Evolutionary conservation across 2,797 vertebrate species (phyloP).

Genomic region (Neosalanx taihuensis): DNA sequence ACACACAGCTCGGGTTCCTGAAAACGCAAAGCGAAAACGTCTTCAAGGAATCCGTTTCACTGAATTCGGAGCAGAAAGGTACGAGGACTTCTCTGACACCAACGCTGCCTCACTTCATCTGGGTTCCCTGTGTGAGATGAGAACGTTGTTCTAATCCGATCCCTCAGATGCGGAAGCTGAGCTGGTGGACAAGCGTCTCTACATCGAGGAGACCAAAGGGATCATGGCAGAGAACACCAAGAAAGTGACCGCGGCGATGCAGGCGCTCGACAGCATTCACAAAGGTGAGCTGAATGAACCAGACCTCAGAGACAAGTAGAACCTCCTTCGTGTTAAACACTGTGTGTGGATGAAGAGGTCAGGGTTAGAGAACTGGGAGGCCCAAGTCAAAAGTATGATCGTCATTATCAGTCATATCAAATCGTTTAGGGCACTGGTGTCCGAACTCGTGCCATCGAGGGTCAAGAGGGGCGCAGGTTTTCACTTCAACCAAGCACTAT

Average conservation of each 20-base stretch:
- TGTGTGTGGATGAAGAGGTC: too few relatives aligned
- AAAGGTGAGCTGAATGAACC: constrained; percentile 66
- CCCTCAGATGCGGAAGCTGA: constrained; percentile 65
- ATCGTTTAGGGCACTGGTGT: too few relatives aligned
- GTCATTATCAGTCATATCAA: not conserved
- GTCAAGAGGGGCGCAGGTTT: too few relatives aligned
- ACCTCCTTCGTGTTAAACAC: too few relatives aligned
- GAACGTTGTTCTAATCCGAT: constrained; percentile 8
- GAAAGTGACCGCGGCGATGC: constrained; percentile 69
- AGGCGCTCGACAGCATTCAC: constrained; percentile 73
- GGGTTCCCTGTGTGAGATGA: not conserved
- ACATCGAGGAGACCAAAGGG: constrained; percentile 78
- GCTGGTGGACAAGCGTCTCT: constrained; percentile 73
- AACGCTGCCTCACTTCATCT: too few relatives aligned
- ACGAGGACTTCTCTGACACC: constrained; percentile 40
- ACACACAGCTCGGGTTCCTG: constrained; percentile 78
- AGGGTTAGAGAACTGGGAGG: not conserved
- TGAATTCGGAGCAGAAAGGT: constrained; percentile 79
- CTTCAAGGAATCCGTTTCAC: constrained; percentile 76
- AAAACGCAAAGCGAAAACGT: constrained; percentile 77
- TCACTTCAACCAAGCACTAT: too few relatives aligned
- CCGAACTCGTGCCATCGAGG: too few relatives aligned
- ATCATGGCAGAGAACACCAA: constrained; percentile 69
- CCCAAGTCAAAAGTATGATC: too few relatives aligned
- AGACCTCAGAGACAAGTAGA: too few relatives aligned